phyloP scores from a whole-genome alignment of 2,888 invertebrate species.

The Idaea straminata region DNA sequence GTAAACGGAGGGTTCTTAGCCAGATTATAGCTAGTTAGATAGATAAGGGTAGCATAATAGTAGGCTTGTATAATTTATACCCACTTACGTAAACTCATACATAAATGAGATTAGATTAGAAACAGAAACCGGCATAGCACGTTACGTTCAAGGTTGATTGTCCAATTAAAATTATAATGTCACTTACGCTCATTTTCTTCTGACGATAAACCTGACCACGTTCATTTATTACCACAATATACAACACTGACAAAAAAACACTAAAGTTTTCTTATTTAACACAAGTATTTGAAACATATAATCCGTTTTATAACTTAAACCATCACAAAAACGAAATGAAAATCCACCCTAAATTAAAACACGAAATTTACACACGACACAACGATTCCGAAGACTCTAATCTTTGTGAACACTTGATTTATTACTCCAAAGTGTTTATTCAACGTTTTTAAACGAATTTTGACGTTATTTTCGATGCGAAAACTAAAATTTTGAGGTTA shows the following conservation, averaged over 20 bases:
- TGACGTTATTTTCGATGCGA: conserved; percentile 47
- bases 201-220: conserved; percentile 19
- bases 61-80: not conserved
- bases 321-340: not conserved
- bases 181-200: conserved; percentile 67
- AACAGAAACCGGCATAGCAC: not conserved
- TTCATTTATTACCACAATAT: conserved; percentile 40
- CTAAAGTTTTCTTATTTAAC: conserved; percentile 18
- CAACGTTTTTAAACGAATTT: conserved; percentile 30
- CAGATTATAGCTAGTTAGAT: not conserved
- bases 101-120: not conserved
- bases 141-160: not conserved
- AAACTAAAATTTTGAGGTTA: conserved; percentile 74
- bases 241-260: conserved; percentile 35
- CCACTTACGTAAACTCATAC: conserved; percentile 1
- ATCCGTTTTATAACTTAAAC: not conserved
- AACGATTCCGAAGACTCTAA: not conserved
- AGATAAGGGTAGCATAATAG: not conserved
- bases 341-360: not conserved
- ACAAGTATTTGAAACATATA: not conserved
- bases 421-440: conserved; percentile 12
- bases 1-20: not conserved
- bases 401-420: not conserved
- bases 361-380: not conserved
- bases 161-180: conserved; percentile 8